Base-by-base conservation (phyloP, 2,113 vertebrate genomes). In the Leptodactylus fuscus region DNA sequence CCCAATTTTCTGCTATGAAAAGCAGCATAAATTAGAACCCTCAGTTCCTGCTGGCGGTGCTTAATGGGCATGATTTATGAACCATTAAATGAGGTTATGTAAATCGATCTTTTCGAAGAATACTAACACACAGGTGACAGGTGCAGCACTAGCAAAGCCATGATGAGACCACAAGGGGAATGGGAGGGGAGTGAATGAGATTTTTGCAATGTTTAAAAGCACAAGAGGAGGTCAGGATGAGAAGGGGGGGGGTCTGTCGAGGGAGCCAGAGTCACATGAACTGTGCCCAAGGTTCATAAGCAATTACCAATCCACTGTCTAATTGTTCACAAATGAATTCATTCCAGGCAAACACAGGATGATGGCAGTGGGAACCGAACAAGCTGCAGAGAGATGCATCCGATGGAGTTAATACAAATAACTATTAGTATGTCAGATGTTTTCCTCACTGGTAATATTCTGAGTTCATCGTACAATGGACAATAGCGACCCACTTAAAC, bases 11-110 rank as follows among this genome's bases (percentile, higher is more conserved):
- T 97, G 96, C 97, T 96, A 96, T 98, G 98, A 98, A 98, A 98
- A 96, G 97, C 95, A 97, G 96, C 96, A 96, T 97, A 99, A 99
- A 99, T 99, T 98, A 99, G 96, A 98, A 98, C 96, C 97, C 97
- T 98, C 95, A 96, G 96, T 97, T 98, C 97, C 97, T 97, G 97
- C 98, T 97, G 97, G 97, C 94, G 92, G 96, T 96, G 96, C 96
- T 96, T 99, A 99, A 99, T 99, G 98, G 97, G 97, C 96, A 97
- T 99, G 97, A 99, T 99, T 99, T 99, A 98, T 99, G 97, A 99
- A 99, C 98, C 96, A 97, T 98, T 99, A 99, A 99, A 99, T 98
- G 97, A 99, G 98, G 98, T 99, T 99, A 99, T 99, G 98, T 99
- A 99, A 99, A 99, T 99, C 96, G 97, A 98, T 98, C 97, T 96